Conservation (phyloP, 2,888 invertebrate genomes). For the Geotrupes spiniger region DNA sequence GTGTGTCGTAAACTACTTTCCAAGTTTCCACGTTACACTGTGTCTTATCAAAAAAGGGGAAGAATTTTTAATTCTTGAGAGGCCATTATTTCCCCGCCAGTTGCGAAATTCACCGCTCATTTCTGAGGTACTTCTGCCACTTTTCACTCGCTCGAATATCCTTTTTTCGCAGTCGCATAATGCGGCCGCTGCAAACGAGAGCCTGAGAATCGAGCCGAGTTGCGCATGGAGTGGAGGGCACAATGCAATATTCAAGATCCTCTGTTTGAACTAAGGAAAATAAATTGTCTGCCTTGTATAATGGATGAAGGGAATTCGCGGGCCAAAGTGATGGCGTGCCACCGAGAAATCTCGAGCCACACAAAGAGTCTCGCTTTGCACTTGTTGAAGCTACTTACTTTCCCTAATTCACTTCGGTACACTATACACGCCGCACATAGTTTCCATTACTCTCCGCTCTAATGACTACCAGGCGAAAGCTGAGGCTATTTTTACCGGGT, state of each 20-base stretch:
- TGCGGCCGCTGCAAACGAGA: constrained; percentile 25
- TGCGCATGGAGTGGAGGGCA: constrained; percentile 24
- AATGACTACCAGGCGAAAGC: constrained; percentile 19
- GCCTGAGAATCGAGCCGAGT: constrained; percentile 23
- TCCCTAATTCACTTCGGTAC: constrained; percentile 29
- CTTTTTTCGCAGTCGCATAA: constrained; percentile 18
- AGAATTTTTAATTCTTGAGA: too few species aligned
- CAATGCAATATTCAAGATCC: constrained; percentile 44
- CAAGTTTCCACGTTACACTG: too few species aligned
- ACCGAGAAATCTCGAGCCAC: constrained; percentile 35
- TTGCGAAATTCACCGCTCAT: constrained; percentile 24
- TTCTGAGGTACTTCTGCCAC: constrained; percentile 14
- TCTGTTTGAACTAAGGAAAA: constrained; percentile 45
- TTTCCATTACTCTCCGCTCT: constrained; percentile 18
- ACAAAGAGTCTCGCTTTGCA: constrained; percentile 29
- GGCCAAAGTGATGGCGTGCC: constrained; percentile 41
- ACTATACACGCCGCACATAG: constrained; percentile 21
- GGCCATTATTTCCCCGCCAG: constrained; percentile 19
- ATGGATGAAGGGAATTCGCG: constrained; percentile 43
- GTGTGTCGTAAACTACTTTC: too few species aligned
- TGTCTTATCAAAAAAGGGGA: too few species aligned
- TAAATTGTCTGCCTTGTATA: constrained; percentile 46
- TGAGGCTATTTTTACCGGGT: constrained; percentile 19
- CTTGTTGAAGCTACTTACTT: constrained; percentile 39
- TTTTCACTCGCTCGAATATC: constrained; percentile 18